phyloP scores from a whole-genome alignment of 2,888 invertebrate genomes.

The Crossocerus cetratus region DNA sequence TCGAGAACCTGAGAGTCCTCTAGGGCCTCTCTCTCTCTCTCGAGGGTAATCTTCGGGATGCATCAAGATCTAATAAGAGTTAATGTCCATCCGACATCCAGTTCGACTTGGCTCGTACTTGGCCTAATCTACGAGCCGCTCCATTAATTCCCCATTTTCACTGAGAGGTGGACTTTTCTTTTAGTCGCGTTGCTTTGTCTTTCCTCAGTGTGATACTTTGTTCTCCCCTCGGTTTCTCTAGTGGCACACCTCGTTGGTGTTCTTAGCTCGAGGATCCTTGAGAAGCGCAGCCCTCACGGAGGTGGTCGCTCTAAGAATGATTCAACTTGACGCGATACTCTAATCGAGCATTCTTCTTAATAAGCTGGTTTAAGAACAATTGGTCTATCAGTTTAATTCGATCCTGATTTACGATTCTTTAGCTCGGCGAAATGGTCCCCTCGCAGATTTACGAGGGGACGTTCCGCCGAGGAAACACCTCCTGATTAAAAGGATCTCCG shows the following conservation, averaged over 20 bases:
- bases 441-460: neutral
- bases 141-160: neutral
- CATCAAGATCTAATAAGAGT: slow-evolving; percentile 34
- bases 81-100: slow-evolving; percentile 8
- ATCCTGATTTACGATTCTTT: neutral
- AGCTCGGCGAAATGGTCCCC: neutral
- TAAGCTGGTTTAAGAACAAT: too few species aligned
- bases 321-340: too few species aligned
- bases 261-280: slow-evolving; percentile 28
- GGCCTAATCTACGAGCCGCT: too few species aligned
- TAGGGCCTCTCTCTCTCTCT: slow-evolving; percentile 40
- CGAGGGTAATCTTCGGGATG: slow-evolving; percentile 31
- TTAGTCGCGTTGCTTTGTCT: slow-evolving; percentile 6
- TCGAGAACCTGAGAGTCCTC: slow-evolving; percentile 38
- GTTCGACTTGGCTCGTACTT: neutral
- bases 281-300: slow-evolving; percentile 16
- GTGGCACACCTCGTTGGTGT: slow-evolving; percentile 37
- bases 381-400: neutral
- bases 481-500: too few species aligned
- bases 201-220: slow-evolving; percentile 6
- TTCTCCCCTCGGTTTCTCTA: slow-evolving; percentile 19
- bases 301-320: too few species aligned
- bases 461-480: neutral
- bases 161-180: slow-evolving; percentile 2
- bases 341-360: too few species aligned